Percentiles rank a stretch among this genome's conserved stretches.
These are phyloP conservation scores for Mixornis gularis DNA, from an alignment of 2,113 vertebrate genomes.

Conservation along the genomic window DNA sequence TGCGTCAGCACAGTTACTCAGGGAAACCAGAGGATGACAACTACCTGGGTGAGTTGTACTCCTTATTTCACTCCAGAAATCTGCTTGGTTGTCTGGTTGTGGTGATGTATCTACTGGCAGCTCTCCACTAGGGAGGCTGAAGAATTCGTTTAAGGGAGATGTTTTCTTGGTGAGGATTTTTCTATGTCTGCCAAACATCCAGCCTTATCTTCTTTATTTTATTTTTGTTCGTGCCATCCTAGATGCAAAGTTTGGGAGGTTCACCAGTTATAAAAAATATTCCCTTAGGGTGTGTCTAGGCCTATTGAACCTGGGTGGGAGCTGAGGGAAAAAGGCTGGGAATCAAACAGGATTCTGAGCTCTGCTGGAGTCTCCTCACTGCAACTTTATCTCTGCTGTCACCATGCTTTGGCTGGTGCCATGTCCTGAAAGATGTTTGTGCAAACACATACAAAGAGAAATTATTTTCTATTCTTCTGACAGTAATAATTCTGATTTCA, in stretches of 20 bases:
- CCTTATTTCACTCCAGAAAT: not conserved
- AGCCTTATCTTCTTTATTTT: not conserved
- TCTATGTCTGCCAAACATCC: not conserved
- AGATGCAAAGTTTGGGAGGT: not conserved
- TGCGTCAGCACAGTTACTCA: constrained; percentile 97
- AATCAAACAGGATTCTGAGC: not conserved
- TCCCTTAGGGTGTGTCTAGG: not conserved
- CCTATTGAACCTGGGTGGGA: not conserved
- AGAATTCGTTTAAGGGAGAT: not conserved
- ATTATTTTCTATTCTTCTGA: not conserved
- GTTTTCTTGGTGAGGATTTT: not conserved
- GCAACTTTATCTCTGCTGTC: not conserved
- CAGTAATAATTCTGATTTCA: not conserved
- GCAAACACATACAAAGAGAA: not conserved
- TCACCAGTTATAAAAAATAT: not conserved
- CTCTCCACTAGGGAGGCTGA: not conserved
- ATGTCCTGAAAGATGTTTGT: not conserved
- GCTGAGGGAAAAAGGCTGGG: not conserved
- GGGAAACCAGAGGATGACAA: constrained; percentile 97
- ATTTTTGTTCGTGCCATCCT: not conserved
- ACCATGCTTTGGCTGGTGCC: not conserved
- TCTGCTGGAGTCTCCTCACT: not conserved
- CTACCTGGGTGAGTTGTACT: constrained; percentile 88
- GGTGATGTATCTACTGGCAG: not conserved
- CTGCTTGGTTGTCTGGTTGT: not conserved